Conservation (phyloP, 1,140 invertebrate genomes). For the Sipha flava region DNA sequence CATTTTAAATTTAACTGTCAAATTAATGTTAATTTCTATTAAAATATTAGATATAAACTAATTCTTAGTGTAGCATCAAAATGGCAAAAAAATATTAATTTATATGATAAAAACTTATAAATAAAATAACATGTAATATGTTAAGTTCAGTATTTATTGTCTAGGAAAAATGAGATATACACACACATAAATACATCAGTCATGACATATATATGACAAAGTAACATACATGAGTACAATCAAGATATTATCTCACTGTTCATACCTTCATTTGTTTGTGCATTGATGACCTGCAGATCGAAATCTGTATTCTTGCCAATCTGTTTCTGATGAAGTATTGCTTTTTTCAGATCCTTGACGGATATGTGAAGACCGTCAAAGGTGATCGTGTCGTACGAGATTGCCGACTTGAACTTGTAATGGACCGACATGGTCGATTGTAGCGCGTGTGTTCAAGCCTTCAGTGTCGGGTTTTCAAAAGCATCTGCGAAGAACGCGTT, state of each 20-base stretch:
- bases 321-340: conserved; percentile 89
- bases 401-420: conserved; percentile 94
- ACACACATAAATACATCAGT: too few species aligned
- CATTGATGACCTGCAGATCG: conserved; percentile 93
- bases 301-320: conserved; percentile 89
- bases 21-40: too few species aligned
- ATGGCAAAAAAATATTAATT: too few species aligned
- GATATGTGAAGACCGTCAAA: conserved; percentile 96
- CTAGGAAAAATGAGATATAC: not conserved
- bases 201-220: too few species aligned
- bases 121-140: too few species aligned
- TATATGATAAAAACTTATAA: too few species aligned
- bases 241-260: not conserved
- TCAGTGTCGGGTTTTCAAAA: not conserved
- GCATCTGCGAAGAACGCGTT: too few species aligned
- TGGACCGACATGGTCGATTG: conserved; percentile 74
- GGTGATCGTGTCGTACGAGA: conserved; percentile 89
- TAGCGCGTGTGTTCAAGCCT: not conserved
- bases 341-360: conserved; percentile 85
- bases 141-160: too few species aligned
- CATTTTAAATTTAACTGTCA: too few species aligned
- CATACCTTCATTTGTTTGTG: conserved; percentile 92
- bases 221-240: not conserved
- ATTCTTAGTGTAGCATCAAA: too few species aligned
- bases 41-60: too few species aligned